Conservation (phyloP, 2,888 invertebrate genomes). For the Drosophila anomalata region DNA sequence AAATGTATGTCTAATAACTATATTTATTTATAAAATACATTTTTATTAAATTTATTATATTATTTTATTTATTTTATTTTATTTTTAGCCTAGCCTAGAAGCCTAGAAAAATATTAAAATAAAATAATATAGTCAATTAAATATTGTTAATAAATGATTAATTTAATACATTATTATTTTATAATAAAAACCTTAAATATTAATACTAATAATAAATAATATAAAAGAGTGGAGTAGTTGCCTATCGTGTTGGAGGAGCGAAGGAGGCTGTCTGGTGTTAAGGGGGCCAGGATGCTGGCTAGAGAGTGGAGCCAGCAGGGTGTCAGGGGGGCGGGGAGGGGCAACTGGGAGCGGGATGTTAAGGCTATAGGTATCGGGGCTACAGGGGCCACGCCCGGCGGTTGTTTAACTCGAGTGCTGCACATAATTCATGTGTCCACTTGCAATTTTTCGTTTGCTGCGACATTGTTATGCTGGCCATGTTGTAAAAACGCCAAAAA, state of each 20-base stretch:
- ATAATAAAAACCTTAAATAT: too few relatives aligned
- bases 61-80: too few relatives aligned
- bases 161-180: too few relatives aligned
- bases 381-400: constrained; percentile 62
- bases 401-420: constrained; percentile 79
- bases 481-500: constrained; percentile 76
- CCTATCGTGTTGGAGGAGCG: not conserved
- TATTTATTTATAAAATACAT: too few relatives aligned
- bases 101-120: too few relatives aligned
- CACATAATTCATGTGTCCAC: constrained; percentile 80
- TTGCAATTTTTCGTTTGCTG: constrained; percentile 74
- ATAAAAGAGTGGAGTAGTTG: not conserved
- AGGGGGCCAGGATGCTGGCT: not conserved
- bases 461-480: constrained; percentile 76
- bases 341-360: not conserved
- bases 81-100: too few relatives aligned
- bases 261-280: not conserved
- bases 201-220: too few relatives aligned
- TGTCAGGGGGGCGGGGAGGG: too few relatives aligned
- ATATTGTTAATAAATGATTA: too few relatives aligned
- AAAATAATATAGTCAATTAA: too few relatives aligned
- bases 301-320: not conserved
- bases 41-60: too few relatives aligned
- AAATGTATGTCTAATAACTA: too few relatives aligned
- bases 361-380: constrained; percentile 24